Evolutionary conservation across 2,797 vertebrate species (phyloP).

Genomic region (Limosa lapponica): DNA sequence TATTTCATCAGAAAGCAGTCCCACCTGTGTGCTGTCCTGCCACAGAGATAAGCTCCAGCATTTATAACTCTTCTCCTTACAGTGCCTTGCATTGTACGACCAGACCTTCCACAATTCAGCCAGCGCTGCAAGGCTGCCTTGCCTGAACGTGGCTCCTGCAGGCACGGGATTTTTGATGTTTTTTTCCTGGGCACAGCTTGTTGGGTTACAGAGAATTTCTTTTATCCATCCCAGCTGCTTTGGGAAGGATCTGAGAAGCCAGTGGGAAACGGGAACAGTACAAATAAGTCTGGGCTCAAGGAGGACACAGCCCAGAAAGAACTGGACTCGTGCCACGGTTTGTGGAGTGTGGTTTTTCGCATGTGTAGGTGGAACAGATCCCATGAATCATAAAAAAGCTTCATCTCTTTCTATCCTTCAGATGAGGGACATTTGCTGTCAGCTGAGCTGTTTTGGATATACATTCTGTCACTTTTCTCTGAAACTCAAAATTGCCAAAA

Average conservation of each 20-base stretch:
- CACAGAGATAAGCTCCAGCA: fast-evolving
- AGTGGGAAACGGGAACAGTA: neutral
- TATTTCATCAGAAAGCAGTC: neutral
- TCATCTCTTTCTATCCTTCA: neutral
- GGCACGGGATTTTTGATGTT: neutral
- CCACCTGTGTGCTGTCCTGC: neutral
- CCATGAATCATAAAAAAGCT: conserved; percentile 33
- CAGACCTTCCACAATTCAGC: neutral
- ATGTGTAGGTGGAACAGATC: conserved; percentile 43
- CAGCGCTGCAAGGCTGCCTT: neutral
- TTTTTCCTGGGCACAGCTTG: neutral
- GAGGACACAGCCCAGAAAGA: neutral
- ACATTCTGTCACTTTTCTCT: conserved; percentile 6
- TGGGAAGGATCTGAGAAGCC: neutral
- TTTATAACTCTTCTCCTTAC: neutral
- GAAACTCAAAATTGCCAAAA: neutral
- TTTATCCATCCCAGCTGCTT: neutral
- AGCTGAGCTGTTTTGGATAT: conserved; percentile 2
- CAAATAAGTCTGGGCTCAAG: neutral
- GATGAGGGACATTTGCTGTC: conserved; percentile 9
- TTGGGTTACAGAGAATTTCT: neutral
- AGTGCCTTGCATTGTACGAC: fast-evolving
- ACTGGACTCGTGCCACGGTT: neutral
- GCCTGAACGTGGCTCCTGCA: fast-evolving
- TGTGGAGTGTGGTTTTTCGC: neutral